Conservation (phyloP, 2,113 vertebrate genomes). For the Sylvietta virens region DNA sequence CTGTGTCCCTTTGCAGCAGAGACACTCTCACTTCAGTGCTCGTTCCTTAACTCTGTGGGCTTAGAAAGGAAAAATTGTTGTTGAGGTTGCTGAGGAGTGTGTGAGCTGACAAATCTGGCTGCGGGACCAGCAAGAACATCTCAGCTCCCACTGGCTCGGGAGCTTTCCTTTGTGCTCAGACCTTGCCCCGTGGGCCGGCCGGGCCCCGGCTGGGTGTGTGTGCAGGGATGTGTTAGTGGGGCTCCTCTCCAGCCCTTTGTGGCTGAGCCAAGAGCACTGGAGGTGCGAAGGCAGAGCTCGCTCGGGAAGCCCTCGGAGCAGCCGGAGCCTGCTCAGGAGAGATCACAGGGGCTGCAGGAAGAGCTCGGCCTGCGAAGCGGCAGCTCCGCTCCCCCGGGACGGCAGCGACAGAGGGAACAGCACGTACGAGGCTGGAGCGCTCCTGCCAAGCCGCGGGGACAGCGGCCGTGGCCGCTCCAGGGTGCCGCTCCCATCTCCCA, state of each 20-base stretch:
- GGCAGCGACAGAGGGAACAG: conserved; percentile 21
- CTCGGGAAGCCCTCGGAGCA: not conserved
- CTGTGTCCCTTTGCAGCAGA: not conserved
- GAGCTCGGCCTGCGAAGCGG: not conserved
- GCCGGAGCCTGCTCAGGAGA: not conserved
- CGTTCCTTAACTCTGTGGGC: not conserved
- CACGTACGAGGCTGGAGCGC: conserved; percentile 35
- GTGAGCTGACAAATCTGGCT: not conserved
- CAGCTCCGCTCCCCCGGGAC: conserved; percentile 19
- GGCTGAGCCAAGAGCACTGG: not conserved
- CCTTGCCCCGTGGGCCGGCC: not conserved
- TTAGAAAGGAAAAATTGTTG: not conserved
- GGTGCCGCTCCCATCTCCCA: not conserved
- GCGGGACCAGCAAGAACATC: not conserved
- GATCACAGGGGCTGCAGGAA: conserved; percentile 59
- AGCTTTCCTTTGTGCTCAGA: not conserved
- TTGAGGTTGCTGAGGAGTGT: not conserved
- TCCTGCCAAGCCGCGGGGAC: not conserved
- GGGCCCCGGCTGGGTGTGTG: not conserved
- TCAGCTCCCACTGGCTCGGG: accelerated
- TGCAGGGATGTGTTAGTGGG: not conserved
- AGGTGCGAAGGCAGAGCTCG: not conserved
- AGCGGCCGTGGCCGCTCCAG: not conserved
- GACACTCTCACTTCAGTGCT: not conserved
- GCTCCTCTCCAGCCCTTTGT: not conserved